Percentiles rank a stretch among this genome's conserved stretches.
These are phyloP conservation scores for Monochamus alternatus DNA, from an alignment of 2,888 invertebrate genomes.

Conservation along the genomic window DNA sequence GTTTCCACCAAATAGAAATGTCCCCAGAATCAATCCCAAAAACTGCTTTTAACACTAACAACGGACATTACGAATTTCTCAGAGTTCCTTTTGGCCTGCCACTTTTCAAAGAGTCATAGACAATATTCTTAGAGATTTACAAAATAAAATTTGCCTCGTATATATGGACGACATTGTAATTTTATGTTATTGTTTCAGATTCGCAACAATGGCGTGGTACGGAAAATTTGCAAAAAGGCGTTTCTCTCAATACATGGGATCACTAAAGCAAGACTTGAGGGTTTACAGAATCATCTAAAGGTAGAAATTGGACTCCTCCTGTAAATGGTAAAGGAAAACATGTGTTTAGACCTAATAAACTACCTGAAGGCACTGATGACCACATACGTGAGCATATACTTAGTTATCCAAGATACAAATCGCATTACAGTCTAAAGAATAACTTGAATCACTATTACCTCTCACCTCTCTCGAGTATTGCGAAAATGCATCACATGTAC, in stretches of 20 bases:
- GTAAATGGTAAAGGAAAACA: neutral
- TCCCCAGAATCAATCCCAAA: too few relatives aligned
- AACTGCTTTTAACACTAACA: too few relatives aligned
- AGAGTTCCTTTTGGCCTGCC: too few relatives aligned
- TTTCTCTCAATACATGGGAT: neutral
- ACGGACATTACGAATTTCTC: too few relatives aligned
- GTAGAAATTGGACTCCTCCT: neutral
- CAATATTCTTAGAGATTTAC: too few relatives aligned
- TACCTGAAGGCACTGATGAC: neutral
- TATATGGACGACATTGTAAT: too few relatives aligned
- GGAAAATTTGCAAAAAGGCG: constrained; percentile 11
- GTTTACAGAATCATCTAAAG: neutral
- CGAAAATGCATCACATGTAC: neutral
- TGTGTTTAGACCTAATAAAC: neutral
- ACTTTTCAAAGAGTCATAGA: too few relatives aligned
- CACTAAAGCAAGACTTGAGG: neutral
- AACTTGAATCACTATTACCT: constrained; percentile 8
- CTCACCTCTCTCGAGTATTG: neutral
- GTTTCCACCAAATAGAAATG: too few relatives aligned
- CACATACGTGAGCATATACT: neutral
- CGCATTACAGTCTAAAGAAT: neutral
- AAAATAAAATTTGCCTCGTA: too few relatives aligned
- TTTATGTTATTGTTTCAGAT: constrained; percentile 2
- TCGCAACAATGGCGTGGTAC: neutral
- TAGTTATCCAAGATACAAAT: constrained; percentile 36